Evolutionary conservation across 2,113 vertebrate genomes (phyloP).

Genomic region (Copsychus sechellarum): DNA sequence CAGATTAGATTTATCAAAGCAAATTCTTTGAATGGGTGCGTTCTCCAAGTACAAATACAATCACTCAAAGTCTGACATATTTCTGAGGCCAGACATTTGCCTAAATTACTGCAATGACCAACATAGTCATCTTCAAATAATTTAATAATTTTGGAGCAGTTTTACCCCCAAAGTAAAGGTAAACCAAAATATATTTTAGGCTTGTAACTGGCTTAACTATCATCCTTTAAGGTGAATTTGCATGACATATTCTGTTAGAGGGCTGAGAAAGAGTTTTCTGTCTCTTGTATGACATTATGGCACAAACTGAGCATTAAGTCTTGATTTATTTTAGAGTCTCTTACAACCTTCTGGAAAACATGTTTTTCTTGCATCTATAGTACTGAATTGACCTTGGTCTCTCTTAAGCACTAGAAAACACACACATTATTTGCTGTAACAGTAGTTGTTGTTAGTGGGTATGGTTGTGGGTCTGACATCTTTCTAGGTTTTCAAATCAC

Average conservation of each 20-base stretch:
- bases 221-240: background rate
- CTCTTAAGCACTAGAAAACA: background rate
- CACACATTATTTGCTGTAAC: background rate
- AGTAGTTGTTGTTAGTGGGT: background rate
- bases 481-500: background rate
- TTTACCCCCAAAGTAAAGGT: background rate
- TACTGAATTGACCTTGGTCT: background rate
- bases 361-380: background rate
- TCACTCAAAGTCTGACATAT: fast-evolving
- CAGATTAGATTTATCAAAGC: background rate
- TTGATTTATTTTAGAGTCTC: background rate
- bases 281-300: background rate
- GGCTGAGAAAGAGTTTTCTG: background rate
- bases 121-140: background rate
- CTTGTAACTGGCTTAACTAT: background rate
- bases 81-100: background rate
- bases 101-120: background rate
- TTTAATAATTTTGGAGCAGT: background rate
- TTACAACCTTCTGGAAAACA: background rate
- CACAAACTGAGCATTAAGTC: background rate
- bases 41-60: background rate
- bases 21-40: background rate
- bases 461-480: background rate
- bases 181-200: background rate
- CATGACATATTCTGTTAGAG: background rate